Base-by-base conservation (phyloP, 2,888 invertebrate species). In the Epistrophella euchroma region DNA sequence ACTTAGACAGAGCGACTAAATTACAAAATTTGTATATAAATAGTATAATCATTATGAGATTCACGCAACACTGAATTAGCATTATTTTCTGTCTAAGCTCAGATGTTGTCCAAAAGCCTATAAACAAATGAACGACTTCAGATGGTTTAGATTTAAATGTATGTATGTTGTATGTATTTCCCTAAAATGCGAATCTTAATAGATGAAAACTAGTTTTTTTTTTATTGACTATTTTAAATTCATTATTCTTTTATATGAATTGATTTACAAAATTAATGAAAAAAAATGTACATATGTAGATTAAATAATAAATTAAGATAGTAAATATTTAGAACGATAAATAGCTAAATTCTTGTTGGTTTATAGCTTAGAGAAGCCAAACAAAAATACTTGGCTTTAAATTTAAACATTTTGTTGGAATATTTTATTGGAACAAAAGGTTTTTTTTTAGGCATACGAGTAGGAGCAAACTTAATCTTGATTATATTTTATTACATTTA, bases 231-330 rank as follows among this genome's bases (percentile, higher is more conserved):
- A 2, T 50, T 15, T 22, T 22, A 13, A 15, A 22, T 50, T 50
- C 47, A 19, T 50, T 50, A 50, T 50, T 22, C 4, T 52, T 28
- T 52, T 28, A 19, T 28, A 19, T 25, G 22, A 50, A 50, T 28
- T 28, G 15, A 28, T 52, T 52, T 52, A 1, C 15, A 52, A 50
- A 52, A 28, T 9, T 52, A 52, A 52, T 28, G 7, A 28, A 52
- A n/a, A 28, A 28, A 52, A 15, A 52, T 52, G 19, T 47, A n/a
- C n/a, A n/a, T n/a, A 47, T 47, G 52, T 52, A 52, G 52, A 52
- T 52, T 28, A 52, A n/a, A 9, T n/a, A 52, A 28, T 52, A 52
- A 52, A 28, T 25, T 25, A 52, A n/a, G 9, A 4, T 7, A 28
- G 9, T 52, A 52, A 52, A 52, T 52, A 52, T 52, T 25, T 28